Evolutionary conservation across 2,797 vertebrate species (phyloP).

Genomic region (Danio kyathit): DNA sequence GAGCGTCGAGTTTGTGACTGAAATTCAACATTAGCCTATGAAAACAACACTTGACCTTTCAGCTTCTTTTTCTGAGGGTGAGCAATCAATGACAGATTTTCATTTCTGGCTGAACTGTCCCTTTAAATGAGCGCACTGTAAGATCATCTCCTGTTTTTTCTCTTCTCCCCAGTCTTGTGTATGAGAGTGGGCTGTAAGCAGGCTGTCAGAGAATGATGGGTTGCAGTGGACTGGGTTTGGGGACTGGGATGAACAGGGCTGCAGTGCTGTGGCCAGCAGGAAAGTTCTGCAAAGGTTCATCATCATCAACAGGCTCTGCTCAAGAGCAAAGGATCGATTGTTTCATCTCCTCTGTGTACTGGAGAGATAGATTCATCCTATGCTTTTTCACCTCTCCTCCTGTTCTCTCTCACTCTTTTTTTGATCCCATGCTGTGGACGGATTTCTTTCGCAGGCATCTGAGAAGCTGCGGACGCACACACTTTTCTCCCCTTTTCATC

Average conservation of each 20-base stretch:
- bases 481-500: constrained; percentile 39
- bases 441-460: constrained; percentile 26
- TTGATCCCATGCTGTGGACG: constrained; percentile 45
- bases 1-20: background rate
- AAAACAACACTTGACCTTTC: constrained; percentile 19
- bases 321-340: constrained; percentile 47
- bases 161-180: background rate
- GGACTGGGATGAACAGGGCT: constrained; percentile 50
- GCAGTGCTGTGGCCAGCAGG: constrained; percentile 51
- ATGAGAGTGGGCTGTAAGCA: constrained; percentile 15
- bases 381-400: constrained; percentile 39
- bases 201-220: constrained; percentile 49
- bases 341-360: constrained; percentile 51
- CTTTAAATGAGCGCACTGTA: background rate
- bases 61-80: background rate
- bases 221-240: constrained; percentile 42
- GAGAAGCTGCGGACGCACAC: constrained; percentile 39
- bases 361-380: constrained; percentile 43
- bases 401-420: constrained; percentile 32
- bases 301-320: constrained; percentile 50
- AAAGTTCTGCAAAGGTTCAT: constrained; percentile 52
- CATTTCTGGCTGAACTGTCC: background rate
- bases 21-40: constrained; percentile 1
- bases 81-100: background rate
- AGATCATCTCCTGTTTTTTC: background rate